Base-by-base conservation (phyloP, 2,888 invertebrate genomes). In the Quadroppia sp. region DNA sequence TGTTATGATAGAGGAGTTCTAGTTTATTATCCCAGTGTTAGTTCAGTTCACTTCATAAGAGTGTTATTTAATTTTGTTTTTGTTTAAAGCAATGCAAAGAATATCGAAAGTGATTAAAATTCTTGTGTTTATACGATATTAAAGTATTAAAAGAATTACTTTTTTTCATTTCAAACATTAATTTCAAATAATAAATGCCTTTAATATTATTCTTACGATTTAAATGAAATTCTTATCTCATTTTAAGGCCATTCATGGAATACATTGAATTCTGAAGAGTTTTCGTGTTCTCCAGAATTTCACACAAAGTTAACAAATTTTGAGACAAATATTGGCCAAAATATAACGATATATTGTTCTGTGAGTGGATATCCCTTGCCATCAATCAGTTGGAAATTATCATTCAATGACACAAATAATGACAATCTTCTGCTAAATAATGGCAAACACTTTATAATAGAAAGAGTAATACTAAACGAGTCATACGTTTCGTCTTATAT, bases 251-350 rank as follows among this genome's bases (percentile, higher is more conserved):
- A 50, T 48, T 73, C 74, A 7, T 78, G 78, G 78, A 70, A 77
- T 30, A 28, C 25, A 11, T 71, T 78, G 59, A 56, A 74, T 23
- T 28, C 77, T 9, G 77, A 78, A n/a, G 77, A 78, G 50, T 77
- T 77, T 72, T 75, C 75, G 7, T 78, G 78, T 56, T 71, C 77
- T 20, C 78, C 78, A 20, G 71, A 72, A 71, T 64, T 77, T n/a
- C 73, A 74, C 28, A 70, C 76, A 13, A 42, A 74, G 13, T 71
- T 50, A 2, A 71, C 42, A 32, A 59, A 36, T 56, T 56, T 32
- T 71, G 32, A 30, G 15, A 59, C 45, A 32, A 70, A 53, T 32
- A 20, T 71, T 25, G 74, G 71, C 15, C 70, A 74, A n/a, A 74
- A 74, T 53, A 56, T 74, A 1, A 74, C 74, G 1, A 74, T 74